Percentiles rank a stretch among this genome's conserved stretches.
Evolutionary conservation across 2,113 vertebrate species (phyloP).

Genomic region (Sapajus apella): DNA sequence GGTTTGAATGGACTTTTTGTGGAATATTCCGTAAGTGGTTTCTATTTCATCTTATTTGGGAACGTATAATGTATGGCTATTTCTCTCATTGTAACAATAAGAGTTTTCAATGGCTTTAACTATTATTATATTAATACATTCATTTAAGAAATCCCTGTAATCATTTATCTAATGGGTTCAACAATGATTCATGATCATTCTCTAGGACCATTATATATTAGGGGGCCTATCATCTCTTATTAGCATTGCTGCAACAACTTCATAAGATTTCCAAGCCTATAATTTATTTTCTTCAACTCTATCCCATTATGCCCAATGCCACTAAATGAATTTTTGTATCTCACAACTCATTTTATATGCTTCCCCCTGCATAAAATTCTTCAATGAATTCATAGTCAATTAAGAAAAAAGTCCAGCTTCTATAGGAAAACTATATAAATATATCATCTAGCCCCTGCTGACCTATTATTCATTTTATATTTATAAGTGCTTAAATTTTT

Average conservation of each 20-base stretch:
- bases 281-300: background rate
- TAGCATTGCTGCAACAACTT: background rate
- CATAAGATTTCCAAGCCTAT: background rate
- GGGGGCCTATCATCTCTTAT: background rate
- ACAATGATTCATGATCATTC: background rate
- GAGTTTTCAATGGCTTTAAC: background rate
- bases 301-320: background rate
- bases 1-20: background rate
- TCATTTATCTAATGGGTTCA: background rate
- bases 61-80: background rate
- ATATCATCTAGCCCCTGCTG: background rate
- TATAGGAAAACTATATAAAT: background rate
- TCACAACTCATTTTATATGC: background rate
- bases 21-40: background rate
- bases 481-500: background rate
- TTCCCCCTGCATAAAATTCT: background rate
- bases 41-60: background rate
- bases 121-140: background rate
- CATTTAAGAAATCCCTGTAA: background rate
- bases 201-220: background rate
- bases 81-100: background rate
- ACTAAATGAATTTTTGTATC: background rate
- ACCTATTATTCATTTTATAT: background rate
- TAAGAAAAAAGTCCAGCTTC: slow-evolving; percentile 6
- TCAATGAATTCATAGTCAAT: background rate